phyloP scores from a whole-genome alignment of 2,113 vertebrate genomes.

The Acanthisitta chloris region DNA sequence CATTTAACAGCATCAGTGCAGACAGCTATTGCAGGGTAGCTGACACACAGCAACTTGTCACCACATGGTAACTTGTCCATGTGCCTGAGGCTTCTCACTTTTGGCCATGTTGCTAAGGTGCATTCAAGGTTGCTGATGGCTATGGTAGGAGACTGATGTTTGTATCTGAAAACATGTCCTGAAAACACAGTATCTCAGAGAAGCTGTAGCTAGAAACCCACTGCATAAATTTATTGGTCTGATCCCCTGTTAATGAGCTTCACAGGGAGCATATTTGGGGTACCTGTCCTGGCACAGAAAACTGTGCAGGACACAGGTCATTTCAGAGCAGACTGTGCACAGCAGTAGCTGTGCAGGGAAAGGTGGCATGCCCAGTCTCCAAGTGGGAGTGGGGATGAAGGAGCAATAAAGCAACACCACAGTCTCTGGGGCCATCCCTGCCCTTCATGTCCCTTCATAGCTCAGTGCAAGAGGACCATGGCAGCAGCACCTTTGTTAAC shows the following conservation, averaged over 20 bases:
- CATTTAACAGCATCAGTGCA: neutral
- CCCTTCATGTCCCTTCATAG: neutral
- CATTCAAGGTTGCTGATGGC: neutral
- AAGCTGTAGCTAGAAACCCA: neutral
- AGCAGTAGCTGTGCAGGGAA: neutral
- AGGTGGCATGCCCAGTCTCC: rapidly evolving
- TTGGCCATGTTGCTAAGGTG: neutral
- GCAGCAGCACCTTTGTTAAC: neutral
- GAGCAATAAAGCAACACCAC: neutral
- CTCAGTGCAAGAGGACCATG: neutral
- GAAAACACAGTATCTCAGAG: neutral
- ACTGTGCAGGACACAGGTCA: neutral
- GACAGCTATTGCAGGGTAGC: neutral
- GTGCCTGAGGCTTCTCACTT: neutral
- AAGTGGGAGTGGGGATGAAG: neutral
- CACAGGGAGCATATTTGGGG: rapidly evolving
- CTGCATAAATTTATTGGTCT: neutral
- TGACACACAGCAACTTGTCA: neutral
- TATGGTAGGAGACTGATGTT: neutral
- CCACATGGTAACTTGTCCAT: neutral
- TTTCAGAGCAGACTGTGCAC: neutral
- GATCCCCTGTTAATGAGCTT: neutral
- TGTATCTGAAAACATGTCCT: neutral
- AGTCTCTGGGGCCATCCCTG: neutral
- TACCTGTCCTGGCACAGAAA: neutral